Evolutionary conservation across 2,797 vertebrate species (phyloP), one percentile per base, ranked within the genome.

Genomic region (Moxostoma hubbsi): DNA sequence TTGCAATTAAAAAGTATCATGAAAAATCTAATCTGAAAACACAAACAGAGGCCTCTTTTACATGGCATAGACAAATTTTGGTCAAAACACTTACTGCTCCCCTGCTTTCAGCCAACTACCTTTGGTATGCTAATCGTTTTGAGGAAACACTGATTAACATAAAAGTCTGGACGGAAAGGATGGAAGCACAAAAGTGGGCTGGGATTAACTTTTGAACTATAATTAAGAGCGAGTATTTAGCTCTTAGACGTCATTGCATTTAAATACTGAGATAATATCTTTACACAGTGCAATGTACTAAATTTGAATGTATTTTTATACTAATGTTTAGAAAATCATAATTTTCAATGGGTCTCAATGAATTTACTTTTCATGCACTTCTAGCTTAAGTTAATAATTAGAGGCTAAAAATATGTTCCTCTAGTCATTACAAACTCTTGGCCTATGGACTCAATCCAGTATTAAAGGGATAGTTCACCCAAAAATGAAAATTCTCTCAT

Each of bases 381-480:
- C 8, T 5, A 11, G n/a, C 46, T 12, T 50, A 67, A 78, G 76
- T 78, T 78, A 71, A 79, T 79, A 36, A 71, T 79, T 79, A 72
- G 57, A 64, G 43, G 2, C 53, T 10, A 13, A 47, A 67, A 54
- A 49, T 12, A 4, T 24, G 15, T 57, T 9, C 49, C 16, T 66
- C 24, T 6, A 2, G 47, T 77, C 55, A 43, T 18, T 6, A 45
- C 18, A 61, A 77, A 55, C 9, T 11, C 59, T 9, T 79, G 77
- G 71, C 77, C 77, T 72, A 55, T 79, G 77, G 77, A 79, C 77
- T 72, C 18, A 53, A 62, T 57, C 16, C 58, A 63, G 67, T 5
- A 47, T 49, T 18, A 66, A 54, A 24, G 18, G 18, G 18, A 24
- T 2, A 24, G 18, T 24, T 24, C 18, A 24, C 18, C 3, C 3